Percentiles rank a stretch among this genome's conserved stretches.
phyloP scores from a whole-genome alignment of 2,888 invertebrate genomes.

The Andrena bucephala region DNA sequence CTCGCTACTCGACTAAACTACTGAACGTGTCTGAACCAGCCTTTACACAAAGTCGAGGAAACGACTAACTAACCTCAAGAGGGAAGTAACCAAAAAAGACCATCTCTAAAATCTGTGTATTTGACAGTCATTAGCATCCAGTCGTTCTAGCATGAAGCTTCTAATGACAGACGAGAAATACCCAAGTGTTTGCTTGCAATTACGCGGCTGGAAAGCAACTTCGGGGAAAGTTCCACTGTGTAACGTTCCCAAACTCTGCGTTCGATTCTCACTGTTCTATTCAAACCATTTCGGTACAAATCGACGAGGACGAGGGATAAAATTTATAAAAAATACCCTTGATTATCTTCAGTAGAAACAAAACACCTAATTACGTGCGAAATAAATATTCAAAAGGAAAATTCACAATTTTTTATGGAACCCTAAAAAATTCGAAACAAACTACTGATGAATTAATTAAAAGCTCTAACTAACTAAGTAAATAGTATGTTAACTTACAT shows the following conservation, averaged over 20 bases:
- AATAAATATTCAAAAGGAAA: too few species aligned
- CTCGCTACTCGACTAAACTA: too few species aligned
- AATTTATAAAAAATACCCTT: too few species aligned
- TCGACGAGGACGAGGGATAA: too few species aligned
- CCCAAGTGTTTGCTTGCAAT: constrained; percentile 37
- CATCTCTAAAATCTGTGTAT: constrained; percentile 26
- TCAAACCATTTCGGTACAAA: neutral
- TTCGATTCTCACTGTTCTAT: neutral
- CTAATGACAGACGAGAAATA: constrained; percentile 26
- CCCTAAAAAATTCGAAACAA: too few species aligned
- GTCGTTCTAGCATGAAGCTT: constrained; percentile 4
- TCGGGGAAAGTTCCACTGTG: neutral
- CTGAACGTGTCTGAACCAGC: too few species aligned
- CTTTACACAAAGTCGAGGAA: neutral
- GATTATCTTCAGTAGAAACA: too few species aligned
- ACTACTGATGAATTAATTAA: too few species aligned
- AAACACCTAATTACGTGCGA: too few species aligned
- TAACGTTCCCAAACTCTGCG: neutral
- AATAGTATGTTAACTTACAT: too few species aligned
- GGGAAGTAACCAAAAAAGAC: neutral
- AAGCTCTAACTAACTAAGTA: too few species aligned
- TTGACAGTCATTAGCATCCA: constrained; percentile 39
- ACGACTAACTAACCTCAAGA: constrained; percentile 17
- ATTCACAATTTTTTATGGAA: too few species aligned
- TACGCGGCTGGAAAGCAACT: constrained; percentile 8